Conservation (phyloP, 2,797 vertebrate genomes). For the Gambusia yucatana region DNA sequence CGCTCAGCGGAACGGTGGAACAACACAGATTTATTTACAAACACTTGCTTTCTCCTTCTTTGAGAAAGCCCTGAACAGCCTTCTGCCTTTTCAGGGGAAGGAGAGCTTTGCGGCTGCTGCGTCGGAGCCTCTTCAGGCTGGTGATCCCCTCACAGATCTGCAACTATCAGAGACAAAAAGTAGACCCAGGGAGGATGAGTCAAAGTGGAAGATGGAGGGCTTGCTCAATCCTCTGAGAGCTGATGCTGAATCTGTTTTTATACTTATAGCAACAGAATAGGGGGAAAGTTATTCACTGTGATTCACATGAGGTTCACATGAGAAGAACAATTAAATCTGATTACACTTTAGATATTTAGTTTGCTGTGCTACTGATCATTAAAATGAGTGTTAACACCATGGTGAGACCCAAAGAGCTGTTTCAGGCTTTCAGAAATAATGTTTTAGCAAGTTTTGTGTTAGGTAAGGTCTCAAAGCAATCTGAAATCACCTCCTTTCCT, state of each 20-base stretch:
- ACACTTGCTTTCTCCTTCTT: constrained; percentile 32
- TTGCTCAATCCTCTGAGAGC: constrained; percentile 26
- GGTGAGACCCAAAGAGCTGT: background rate
- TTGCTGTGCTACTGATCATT: background rate
- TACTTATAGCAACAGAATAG: background rate
- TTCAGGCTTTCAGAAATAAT: background rate
- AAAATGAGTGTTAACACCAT: background rate
- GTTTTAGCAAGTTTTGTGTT: background rate
- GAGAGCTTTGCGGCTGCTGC: constrained; percentile 27
- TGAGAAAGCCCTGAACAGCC: constrained; percentile 32
- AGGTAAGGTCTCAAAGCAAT: background rate
- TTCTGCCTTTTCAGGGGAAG: constrained; percentile 16
- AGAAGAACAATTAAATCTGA: background rate
- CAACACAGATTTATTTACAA: constrained; percentile 32
- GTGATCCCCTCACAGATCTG: constrained; percentile 33
- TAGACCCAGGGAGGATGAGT: constrained; percentile 24
- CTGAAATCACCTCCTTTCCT: background rate
- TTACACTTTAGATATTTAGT: background rate
- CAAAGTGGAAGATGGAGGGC: constrained; percentile 9
- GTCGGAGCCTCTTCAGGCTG: constrained; percentile 11
- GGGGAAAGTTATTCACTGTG: background rate
- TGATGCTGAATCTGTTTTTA: constrained; percentile 1
- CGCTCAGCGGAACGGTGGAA: constrained; percentile 39
- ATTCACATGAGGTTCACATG: background rate
- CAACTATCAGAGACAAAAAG: constrained; percentile 35